Conservation (phyloP, 2,797 vertebrate genomes). For the Neoniphon sammara region DNA sequence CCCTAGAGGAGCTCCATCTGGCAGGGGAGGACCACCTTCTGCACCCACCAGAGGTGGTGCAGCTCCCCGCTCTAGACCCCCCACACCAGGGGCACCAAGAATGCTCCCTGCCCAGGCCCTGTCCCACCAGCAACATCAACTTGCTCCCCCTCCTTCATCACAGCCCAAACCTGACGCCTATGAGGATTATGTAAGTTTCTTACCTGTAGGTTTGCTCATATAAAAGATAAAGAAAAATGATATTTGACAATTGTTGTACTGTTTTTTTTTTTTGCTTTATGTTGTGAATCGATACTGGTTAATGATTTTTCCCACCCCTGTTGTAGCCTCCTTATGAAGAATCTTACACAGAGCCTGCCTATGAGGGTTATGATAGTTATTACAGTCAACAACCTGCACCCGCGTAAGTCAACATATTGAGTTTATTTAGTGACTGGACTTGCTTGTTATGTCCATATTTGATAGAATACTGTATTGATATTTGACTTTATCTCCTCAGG, state of each 20-base stretch:
- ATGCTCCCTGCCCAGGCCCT: constrained; percentile 85
- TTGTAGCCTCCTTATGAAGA: constrained; percentile 77
- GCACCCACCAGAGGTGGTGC: constrained; percentile 86
- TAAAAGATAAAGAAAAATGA: background rate
- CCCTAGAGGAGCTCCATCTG: constrained; percentile 85
- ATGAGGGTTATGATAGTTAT: constrained; percentile 94
- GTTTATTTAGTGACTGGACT: background rate
- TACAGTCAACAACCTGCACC: constrained; percentile 91
- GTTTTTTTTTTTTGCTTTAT: background rate
- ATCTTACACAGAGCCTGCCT: constrained; percentile 80
- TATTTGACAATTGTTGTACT: background rate
- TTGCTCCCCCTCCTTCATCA: constrained; percentile 74
- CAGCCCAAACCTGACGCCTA: constrained; percentile 89
- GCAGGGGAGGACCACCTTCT: constrained; percentile 87
- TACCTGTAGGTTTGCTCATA: background rate
- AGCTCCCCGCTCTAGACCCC: constrained; percentile 87
- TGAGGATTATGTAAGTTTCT: constrained; percentile 91
- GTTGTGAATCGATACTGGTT: background rate
- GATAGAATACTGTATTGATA: background rate
- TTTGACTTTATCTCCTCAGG: constrained; percentile 73
- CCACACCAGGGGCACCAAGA: constrained; percentile 86
- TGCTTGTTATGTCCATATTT: background rate
- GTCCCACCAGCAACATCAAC: constrained; percentile 84
- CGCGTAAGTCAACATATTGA: constrained; percentile 84
- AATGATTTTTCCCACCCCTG: background rate